phyloP scores from a whole-genome alignment of 2,113 vertebrate genomes.

The Brachyhypopomus occidentalis region DNA sequence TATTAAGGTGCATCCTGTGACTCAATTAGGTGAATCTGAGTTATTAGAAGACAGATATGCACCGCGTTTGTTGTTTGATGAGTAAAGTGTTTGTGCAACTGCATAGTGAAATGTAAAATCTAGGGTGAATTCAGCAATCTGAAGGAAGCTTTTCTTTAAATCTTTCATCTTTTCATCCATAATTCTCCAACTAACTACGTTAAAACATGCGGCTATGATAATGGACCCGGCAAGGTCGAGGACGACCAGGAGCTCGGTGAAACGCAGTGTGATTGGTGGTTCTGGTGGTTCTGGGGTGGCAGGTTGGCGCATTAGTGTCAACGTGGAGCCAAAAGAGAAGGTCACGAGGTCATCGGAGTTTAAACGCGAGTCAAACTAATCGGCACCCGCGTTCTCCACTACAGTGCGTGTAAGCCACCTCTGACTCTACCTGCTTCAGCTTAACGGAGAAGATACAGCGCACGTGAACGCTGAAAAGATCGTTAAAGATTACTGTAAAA shows the following conservation, averaged over 20 bases:
- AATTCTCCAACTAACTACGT: neutral
- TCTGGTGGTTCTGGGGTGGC: neutral
- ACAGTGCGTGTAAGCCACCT: neutral
- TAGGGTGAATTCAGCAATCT: neutral
- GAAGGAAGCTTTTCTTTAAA: neutral
- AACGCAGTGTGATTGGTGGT: neutral
- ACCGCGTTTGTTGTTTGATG: neutral
- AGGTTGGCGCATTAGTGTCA: neutral
- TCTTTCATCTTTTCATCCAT: neutral
- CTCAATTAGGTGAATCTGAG: neutral
- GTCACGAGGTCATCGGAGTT: neutral
- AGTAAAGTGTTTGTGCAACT: neutral
- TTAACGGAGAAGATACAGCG: neutral
- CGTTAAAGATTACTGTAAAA: neutral
- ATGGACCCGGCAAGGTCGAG: neutral
- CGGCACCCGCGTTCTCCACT: neutral
- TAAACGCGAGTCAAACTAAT: neutral
- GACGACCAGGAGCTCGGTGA: neutral
- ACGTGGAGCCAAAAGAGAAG: neutral
- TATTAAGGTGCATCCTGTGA: slow-evolving; percentile 28
- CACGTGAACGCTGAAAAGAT: neutral
- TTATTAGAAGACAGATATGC: neutral
- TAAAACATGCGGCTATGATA: neutral
- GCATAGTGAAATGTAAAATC: neutral
- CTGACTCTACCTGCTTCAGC: neutral